Base-by-base conservation (phyloP, 2,888 invertebrate genomes). In the Cremastinae sp. region DNA sequence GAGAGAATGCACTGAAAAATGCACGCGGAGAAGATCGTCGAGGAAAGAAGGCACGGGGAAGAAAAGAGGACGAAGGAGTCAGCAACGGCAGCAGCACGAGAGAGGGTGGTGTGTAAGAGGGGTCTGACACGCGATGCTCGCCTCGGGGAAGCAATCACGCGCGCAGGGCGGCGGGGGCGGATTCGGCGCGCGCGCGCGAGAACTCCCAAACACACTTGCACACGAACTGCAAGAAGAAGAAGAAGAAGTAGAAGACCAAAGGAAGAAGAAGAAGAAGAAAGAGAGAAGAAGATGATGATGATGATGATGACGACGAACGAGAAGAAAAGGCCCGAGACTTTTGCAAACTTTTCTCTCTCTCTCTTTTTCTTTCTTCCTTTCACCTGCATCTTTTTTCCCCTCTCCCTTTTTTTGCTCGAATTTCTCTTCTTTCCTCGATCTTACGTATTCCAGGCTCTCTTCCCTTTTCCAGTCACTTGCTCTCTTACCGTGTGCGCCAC, bases 101-200 rank as follows among this genome's bases (percentile, higher is more conserved):
- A 80, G 82, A 81, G 83, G 81, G 80, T 79, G 81, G 82, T 80
- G 82, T 81, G 84, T 84, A 86, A 87, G 87, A 87, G 89, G 87
- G 87, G 88, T 84, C 88, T 87, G 89, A 88, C 88, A 88, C 86
- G 90, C 89, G 87, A 89, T 90, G 87, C 88, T 85, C 83, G 87
- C 87, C 88, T 81, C 85, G 82, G 83, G 89, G 89, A 86, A 87
- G 89, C 84, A 88, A 88, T 88, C 89, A 86, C 84, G 87, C 83
- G 85, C 83, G 86, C 83, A 83, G 86, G 87, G 85, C 85, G 87
- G 88, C 88, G 89, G 88, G 88, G 87, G 87, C 85, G 89, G 86
- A 83, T 83, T 80, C 79, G 80, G 80, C 83, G 82, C 83, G 74
- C 79, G 65, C 74, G 72, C 64, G 65, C 28, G 28, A 28, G 28